Percentiles rank a stretch among this genome's conserved stretches.
Conservation (phyloP, 2,888 invertebrate species). For the Drosophila borborema region DNA sequence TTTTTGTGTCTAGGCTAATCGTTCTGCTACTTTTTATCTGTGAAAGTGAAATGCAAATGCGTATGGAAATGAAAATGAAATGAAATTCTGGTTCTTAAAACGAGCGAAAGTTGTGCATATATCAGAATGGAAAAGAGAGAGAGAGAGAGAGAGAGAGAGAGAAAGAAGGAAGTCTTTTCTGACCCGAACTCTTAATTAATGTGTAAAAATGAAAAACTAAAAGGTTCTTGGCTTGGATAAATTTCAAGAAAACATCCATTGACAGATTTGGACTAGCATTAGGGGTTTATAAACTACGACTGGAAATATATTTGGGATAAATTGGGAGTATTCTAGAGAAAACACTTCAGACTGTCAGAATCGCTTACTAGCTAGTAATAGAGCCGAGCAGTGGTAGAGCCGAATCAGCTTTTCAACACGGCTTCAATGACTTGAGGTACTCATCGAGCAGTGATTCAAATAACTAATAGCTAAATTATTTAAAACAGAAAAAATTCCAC, state of each 20-base stretch:
- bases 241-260: neutral
- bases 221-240: neutral
- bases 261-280: no score
- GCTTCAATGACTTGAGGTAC: no score
- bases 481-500: no score
- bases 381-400: no score
- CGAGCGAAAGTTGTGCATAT: constrained; percentile 5
- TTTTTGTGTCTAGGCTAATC: constrained; percentile 23
- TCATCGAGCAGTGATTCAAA: no score
- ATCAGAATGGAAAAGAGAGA: neutral
- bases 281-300: neutral
- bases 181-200: neutral
- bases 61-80: constrained; percentile 2
- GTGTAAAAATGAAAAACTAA: neutral
- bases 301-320: no score
- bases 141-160: neutral
- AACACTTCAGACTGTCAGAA: no score
- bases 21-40: neutral
- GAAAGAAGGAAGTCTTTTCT: constrained; percentile 4
- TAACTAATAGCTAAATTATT: no score
- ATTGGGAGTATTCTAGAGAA: no score
- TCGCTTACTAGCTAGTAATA: no score
- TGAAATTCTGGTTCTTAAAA: constrained; percentile 1
- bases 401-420: no score
- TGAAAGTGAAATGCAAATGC: constrained; percentile 12